Evolutionary conservation across 1,140 invertebrate species (phyloP).

Genomic region (Sitodiplosis mosellana): DNA sequence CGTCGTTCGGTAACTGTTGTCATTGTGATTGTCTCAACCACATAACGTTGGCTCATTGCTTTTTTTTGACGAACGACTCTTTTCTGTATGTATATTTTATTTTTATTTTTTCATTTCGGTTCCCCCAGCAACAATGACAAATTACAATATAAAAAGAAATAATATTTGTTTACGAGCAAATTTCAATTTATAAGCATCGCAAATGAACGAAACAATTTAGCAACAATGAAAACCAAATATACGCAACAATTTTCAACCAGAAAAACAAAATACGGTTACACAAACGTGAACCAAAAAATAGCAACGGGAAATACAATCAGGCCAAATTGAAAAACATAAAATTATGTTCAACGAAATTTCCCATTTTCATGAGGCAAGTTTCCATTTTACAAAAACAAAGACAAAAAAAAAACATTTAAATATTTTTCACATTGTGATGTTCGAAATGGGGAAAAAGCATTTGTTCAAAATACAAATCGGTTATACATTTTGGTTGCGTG

Average conservation of each 20-base stretch:
- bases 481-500: neutral
- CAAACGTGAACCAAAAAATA: too few species aligned
- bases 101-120: conserved; percentile 4
- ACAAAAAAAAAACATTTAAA: neutral
- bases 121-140: too few species aligned
- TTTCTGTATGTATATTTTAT: conserved; percentile 8
- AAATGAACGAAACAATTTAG: too few species aligned
- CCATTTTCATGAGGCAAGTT: too few species aligned
- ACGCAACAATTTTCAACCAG: too few species aligned
- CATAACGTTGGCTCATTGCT: conserved; percentile 31
- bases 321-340: too few species aligned
- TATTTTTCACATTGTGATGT: neutral
- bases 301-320: too few species aligned
- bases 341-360: too few species aligned
- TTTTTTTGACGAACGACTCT: conserved; percentile 6
- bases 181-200: too few species aligned
- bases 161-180: too few species aligned
- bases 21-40: conserved; percentile 48
- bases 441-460: neutral
- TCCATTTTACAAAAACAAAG: neutral
- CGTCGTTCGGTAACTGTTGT: conserved; percentile 45
- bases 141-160: neutral
- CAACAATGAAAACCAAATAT: neutral
- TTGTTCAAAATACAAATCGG: neutral
- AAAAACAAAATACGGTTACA: too few species aligned